Conservation (phyloP, 2,797 vertebrate genomes). For the Oreortyx pictus region DNA sequence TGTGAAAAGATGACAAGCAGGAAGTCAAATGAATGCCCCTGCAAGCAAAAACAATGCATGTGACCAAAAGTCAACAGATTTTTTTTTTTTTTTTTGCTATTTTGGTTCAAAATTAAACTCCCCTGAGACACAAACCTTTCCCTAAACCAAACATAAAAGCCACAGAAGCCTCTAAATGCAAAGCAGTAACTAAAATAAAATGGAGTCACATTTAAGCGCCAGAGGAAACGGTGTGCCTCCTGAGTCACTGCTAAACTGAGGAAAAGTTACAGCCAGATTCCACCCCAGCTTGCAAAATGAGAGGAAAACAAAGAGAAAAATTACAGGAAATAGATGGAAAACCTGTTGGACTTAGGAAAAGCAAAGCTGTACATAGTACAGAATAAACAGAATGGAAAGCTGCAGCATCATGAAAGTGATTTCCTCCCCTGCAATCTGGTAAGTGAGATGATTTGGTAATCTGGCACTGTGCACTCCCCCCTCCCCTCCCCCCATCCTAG, state of each 20-base stretch:
- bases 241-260: neutral
- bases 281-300: neutral
- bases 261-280: neutral
- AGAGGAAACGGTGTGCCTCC: neutral
- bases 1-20: conserved; percentile 10
- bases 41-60: conserved; percentile 14
- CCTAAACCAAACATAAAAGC: neutral
- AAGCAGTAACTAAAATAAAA: conserved; percentile 18
- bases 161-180: conserved; percentile 1
- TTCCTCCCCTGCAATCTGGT: neutral
- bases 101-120: conserved; percentile 10
- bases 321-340: neutral
- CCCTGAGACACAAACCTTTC: neutral
- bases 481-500: neutral
- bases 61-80: conserved; percentile 19
- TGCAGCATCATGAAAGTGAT: neutral
- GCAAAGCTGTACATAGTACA: neutral
- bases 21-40: conserved; percentile 23
- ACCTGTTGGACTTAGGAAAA: neutral
- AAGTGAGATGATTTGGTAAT: neutral
- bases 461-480: neutral
- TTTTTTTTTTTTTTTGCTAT: neutral
- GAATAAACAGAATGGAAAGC: conserved; percentile 14
- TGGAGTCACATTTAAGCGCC: neutral
- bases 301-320: neutral